These are phyloP conservation scores for Chaetodon trifascialis DNA, from an alignment of 2,113 vertebrate species.

Conservation along the genomic window DNA sequence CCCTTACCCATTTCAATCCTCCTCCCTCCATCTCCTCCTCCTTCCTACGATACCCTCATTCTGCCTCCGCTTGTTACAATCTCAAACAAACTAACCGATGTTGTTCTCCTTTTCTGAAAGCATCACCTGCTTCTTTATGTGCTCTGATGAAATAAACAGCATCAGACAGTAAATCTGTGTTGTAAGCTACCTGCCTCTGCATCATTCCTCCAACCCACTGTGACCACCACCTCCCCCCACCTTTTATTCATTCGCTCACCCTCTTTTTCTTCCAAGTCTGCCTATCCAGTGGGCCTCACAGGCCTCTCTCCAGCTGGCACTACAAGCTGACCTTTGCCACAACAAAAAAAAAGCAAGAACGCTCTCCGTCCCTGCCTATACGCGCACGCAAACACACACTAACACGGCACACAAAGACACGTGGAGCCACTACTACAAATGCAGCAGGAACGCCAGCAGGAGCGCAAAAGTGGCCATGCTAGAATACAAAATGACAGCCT, in stretches of 20 bases:
- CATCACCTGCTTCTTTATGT: conserved; percentile 9
- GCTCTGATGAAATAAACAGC: background rate
- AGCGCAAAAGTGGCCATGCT: conserved; percentile 70
- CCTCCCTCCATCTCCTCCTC: conserved; percentile 26
- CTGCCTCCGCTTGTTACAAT: conserved; percentile 16
- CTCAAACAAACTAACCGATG: conserved; percentile 16
- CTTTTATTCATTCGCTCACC: conserved; percentile 48
- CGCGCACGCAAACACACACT: conserved; percentile 45
- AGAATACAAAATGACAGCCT: conserved; percentile 84
- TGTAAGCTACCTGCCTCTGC: conserved; percentile 14
- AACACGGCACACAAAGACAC: conserved; percentile 56
- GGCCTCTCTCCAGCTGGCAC: conserved; percentile 90
- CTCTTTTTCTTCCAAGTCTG: conserved; percentile 26
- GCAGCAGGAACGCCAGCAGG: conserved; percentile 83
- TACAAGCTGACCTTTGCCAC: conserved; percentile 87
- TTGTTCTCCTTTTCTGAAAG: conserved; percentile 24
- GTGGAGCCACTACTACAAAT: conserved; percentile 64
- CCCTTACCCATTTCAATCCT: conserved; percentile 43
- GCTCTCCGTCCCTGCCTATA: conserved; percentile 39
- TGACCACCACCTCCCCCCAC: conserved; percentile 13
- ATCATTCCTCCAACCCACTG: conserved; percentile 8
- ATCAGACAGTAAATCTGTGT: conserved; percentile 6
- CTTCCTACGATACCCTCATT: conserved; percentile 37
- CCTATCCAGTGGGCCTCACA: conserved; percentile 78
- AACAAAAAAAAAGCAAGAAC: conserved; percentile 82